Conservation (phyloP, 2,113 vertebrate genomes). For the Fregata magnificens region DNA sequence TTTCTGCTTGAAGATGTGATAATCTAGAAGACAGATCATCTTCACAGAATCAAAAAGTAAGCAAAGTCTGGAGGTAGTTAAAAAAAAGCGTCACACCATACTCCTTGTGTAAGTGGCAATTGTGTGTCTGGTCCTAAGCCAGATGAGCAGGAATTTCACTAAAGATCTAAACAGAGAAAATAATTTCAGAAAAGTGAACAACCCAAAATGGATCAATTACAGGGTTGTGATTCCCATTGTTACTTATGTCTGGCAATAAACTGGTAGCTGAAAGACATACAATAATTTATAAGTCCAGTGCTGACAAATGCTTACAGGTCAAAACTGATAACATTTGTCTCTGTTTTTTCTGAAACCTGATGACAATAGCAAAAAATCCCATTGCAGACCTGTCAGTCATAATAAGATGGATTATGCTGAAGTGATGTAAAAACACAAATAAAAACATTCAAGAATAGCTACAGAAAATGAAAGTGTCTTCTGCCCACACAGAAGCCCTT, state of each 20-base stretch:
- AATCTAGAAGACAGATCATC: not conserved
- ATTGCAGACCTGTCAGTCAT: slow-evolving; percentile 57
- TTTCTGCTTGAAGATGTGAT: not conserved
- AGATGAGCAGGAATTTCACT: slow-evolving; percentile 6
- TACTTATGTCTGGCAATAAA: slow-evolving; percentile 48
- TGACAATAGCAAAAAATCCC: slow-evolving; percentile 49
- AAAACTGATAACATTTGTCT: slow-evolving; percentile 25
- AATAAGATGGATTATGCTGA: slow-evolving; percentile 42
- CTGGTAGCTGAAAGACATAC: not conserved
- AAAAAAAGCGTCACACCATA: not conserved
- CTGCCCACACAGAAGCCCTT: not conserved
- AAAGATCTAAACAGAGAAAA: slow-evolving; percentile 25
- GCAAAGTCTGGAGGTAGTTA: not conserved
- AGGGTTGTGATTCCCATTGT: slow-evolving; percentile 14
- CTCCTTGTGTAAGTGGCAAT: not conserved
- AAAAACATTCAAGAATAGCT: slow-evolving; percentile 30
- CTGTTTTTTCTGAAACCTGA: slow-evolving; percentile 45
- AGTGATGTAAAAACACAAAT: slow-evolving; percentile 38
- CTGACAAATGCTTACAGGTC: slow-evolving; percentile 45
- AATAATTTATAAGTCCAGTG: slow-evolving; percentile 47
- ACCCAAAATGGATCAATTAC: slow-evolving; percentile 16
- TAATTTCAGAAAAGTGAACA: slow-evolving; percentile 22
- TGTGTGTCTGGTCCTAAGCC: not conserved
- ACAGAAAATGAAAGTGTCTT: slow-evolving; percentile 21
- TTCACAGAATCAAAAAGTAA: not conserved